Percentiles rank a stretch among this genome's conserved stretches.
Conservation (phyloP, 2,113 vertebrate species). For the Corythaeola cristata region DNA sequence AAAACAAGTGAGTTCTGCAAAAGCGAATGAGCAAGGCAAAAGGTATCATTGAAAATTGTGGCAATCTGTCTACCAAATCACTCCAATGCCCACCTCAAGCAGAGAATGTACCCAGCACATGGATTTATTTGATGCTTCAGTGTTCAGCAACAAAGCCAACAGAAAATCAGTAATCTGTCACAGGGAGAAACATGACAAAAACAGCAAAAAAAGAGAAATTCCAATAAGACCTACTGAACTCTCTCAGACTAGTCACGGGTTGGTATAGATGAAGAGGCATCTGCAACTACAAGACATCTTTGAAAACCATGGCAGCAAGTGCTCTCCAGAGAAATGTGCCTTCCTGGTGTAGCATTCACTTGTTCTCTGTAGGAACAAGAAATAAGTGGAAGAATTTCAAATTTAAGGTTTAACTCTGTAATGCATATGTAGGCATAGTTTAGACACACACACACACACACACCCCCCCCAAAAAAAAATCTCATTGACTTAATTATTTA, state of each 20-base stretch:
- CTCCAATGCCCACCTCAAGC: neutral
- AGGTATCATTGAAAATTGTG: neutral
- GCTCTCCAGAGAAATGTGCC: neutral
- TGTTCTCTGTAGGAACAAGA: neutral
- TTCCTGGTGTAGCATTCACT: neutral
- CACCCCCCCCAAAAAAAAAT: neutral
- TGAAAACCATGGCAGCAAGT: neutral
- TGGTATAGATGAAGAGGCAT: neutral
- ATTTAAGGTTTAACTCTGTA: neutral
- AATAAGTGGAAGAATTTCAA: neutral
- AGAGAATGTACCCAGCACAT: neutral
- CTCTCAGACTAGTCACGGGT: neutral
- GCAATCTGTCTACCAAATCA: neutral
- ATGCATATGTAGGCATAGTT: neutral
- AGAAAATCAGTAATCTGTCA: neutral
- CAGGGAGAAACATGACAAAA: neutral
- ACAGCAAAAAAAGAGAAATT: neutral
- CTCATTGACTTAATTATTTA: neutral
- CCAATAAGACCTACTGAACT: accelerated
- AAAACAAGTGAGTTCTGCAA: neutral
- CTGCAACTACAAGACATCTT: neutral
- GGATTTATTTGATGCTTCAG: neutral
- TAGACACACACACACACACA: no score
- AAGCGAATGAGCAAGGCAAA: neutral
- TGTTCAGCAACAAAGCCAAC: neutral